These are phyloP conservation scores for Avahi laniger DNA, from an alignment of 2,797 vertebrate genomes.

Conservation along the genomic window DNA sequence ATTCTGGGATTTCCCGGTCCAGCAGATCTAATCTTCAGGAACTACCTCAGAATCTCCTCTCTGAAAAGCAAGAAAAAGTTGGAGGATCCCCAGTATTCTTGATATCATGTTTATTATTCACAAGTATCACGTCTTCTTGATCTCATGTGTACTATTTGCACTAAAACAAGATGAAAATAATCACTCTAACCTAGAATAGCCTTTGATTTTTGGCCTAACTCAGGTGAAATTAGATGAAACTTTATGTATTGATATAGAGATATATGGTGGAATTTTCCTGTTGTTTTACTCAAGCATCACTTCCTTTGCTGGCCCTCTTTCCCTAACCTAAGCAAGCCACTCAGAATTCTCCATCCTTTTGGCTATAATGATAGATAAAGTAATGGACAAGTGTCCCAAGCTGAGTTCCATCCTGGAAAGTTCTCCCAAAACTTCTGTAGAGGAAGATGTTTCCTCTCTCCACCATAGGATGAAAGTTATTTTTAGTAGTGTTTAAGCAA, in stretches of 20 bases:
- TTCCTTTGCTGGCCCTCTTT: not conserved
- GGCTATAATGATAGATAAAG: not conserved
- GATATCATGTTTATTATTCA: not conserved
- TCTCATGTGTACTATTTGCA: not conserved
- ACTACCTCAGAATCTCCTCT: not conserved
- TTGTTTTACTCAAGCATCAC: not conserved
- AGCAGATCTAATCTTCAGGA: not conserved
- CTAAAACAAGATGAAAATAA: not conserved
- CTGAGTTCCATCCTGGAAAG: not conserved
- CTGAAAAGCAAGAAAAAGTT: not conserved
- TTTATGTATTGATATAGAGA: not conserved
- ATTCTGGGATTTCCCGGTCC: not conserved
- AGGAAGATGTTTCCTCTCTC: not conserved
- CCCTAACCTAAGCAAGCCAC: not conserved
- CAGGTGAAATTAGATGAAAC: not conserved
- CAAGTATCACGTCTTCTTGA: not conserved
- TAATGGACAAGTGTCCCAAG: not conserved
- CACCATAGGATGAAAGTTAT: not conserved
- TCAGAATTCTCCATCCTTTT: not conserved
- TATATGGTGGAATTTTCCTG: not conserved
- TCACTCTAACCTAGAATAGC: not conserved
- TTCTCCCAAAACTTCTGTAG: not conserved
- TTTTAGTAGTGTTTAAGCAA: not conserved
- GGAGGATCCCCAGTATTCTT: not conserved
- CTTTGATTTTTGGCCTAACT: not conserved